Base-by-base conservation (phyloP, 2,113 vertebrate genomes). In the Galeopterus variegatus region DNA sequence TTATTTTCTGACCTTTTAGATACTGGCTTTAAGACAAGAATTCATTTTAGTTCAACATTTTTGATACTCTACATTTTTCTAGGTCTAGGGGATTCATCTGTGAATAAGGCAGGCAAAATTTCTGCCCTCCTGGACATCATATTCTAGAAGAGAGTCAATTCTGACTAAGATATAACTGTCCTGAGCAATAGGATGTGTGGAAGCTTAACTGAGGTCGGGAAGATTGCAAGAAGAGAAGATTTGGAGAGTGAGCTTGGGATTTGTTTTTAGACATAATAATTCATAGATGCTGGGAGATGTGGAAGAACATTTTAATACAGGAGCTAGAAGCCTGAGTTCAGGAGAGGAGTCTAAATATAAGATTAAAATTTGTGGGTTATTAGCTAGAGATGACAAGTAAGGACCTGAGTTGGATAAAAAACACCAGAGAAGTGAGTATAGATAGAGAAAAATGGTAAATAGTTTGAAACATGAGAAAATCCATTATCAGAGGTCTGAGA, bases 381-480 rank as follows among this genome's bases (percentile, higher is more conserved):
- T 69, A 33, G 6, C 8, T 79, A 45, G 6, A 73, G 4, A 45
- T 52, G 4, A 56, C 26, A 95, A 64, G 11, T 64, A 48, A 93
- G 4, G 6, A 5, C 8, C 6, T 31, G 14, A 58, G 24, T 23
- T 33, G 13, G 6, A 81, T 76, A 56, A 36, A 93, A 93, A 70
- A 52, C 50, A 73, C 8, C 6, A 72, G 81, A 56, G 8, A 50
- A 75, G 0, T 81, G 10, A 5, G 0, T 2, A 4, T 4, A 75
- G 13, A 41, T 14, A 56, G 2, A 72, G 0, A 4, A 88, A 41
- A n/a, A 0, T n/a, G 19, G 9, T 64, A 28, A 65, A 0, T 1
- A 21, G 11, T 56, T 15, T 33, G 54, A 48, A 1, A 1, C 52
- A 28, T 19, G 21, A 58, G 58, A 28, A 80, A 41, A 15, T 83